Evolutionary conservation across 1,140 invertebrate genomes (phyloP).

Genomic region (Leptestheria dahalacensis): DNA sequence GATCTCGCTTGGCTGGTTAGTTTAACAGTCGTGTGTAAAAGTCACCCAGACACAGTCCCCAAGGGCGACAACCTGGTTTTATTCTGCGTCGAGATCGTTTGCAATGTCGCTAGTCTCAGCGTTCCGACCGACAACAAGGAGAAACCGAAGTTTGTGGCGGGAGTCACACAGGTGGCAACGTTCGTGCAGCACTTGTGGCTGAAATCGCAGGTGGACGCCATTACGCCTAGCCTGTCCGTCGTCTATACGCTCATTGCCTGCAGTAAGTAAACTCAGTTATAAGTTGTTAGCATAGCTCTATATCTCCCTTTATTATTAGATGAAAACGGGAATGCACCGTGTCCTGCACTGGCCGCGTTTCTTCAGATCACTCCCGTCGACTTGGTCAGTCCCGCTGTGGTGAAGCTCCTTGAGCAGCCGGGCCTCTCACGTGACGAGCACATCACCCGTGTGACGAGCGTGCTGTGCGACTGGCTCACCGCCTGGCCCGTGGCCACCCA

Average conservation of each 20-base stretch:
- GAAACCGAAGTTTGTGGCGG: background rate
- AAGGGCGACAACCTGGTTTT: background rate
- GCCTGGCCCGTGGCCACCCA: conserved; percentile 1
- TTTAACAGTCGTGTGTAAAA: background rate
- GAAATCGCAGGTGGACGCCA: background rate
- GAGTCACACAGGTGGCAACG: background rate
- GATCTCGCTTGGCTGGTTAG: background rate
- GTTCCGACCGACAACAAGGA: background rate
- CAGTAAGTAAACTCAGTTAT: background rate
- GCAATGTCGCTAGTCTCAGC: background rate
- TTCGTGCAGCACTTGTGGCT: background rate
- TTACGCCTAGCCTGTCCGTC: background rate
- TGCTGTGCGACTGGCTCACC: conserved; percentile 1
- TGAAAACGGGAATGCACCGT: background rate
- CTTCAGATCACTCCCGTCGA: background rate
- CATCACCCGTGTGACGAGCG: background rate
- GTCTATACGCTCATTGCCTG: conserved; percentile 4
- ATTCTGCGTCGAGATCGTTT: conserved; percentile 3
- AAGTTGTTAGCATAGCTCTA: background rate
- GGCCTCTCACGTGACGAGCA: background rate
- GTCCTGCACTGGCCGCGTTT: conserved; percentile 3
- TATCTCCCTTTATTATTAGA: background rate
- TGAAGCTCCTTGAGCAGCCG: background rate
- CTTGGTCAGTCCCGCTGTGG: background rate
- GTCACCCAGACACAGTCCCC: background rate